phyloP scores from a whole-genome alignment of 2,113 vertebrate genomes.

The Aegithalos caudatus region DNA sequence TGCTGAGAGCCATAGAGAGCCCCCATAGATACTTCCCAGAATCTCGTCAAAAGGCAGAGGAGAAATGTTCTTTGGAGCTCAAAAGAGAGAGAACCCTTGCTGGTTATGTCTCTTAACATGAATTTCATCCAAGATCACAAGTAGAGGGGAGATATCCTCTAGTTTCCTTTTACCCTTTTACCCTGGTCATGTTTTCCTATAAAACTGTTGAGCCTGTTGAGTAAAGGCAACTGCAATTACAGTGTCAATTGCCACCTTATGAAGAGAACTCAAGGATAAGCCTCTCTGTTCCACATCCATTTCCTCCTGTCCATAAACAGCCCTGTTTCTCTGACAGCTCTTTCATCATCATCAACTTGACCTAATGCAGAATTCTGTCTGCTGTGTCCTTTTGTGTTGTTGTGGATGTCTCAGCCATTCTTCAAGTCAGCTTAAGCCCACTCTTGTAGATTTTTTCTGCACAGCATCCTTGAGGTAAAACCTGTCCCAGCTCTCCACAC shows the following conservation, averaged over 20 bases:
- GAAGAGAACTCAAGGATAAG: neutral
- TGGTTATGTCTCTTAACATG: neutral
- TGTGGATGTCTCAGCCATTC: neutral
- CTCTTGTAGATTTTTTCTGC: neutral
- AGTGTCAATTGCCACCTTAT: neutral
- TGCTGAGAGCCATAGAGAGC: neutral
- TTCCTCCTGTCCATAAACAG: neutral
- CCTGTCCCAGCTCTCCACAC: neutral
- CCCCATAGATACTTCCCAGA: neutral
- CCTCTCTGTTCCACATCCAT: neutral
- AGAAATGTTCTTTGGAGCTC: neutral
- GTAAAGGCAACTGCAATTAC: neutral
- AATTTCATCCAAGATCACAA: neutral
- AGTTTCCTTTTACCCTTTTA: neutral
- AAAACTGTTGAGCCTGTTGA: neutral
- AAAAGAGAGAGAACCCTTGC: neutral
- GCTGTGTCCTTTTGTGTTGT: neutral
- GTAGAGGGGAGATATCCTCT: neutral
- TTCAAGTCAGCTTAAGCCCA: neutral
- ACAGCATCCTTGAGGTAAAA: neutral
- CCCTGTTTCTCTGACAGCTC: neutral
- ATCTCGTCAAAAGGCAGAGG: neutral
- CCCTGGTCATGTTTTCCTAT: neutral
- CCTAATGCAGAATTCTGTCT: neutral
- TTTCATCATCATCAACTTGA: slow-evolving; percentile 29